Conservation (phyloP, 2,888 invertebrate genomes). For the Syrista parreyssii region DNA sequence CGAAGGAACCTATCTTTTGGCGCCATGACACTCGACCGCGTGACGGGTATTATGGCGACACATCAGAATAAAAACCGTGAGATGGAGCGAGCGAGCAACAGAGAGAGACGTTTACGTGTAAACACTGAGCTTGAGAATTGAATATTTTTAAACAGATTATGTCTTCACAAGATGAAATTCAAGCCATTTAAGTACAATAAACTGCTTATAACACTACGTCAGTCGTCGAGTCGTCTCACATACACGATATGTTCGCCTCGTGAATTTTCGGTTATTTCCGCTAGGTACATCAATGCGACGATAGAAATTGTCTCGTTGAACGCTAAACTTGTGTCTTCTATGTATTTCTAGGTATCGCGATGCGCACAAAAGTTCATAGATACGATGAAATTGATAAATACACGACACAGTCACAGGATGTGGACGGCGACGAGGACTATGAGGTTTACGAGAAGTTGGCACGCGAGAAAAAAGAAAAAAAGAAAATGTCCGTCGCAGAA, state of each 20-base stretch:
- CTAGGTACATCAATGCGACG: neutral
- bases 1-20: constrained; percentile 15
- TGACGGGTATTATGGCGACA: constrained; percentile 6
- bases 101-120: constrained; percentile 47
- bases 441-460: neutral
- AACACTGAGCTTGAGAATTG: constrained; percentile 26
- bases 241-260: neutral
- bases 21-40: constrained; percentile 22
- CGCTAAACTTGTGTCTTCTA: neutral
- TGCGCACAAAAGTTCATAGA: neutral
- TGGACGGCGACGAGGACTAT: neutral
- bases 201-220: neutral
- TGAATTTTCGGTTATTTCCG: neutral
- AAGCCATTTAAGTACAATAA: neutral
- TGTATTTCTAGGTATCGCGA: neutral
- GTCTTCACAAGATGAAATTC: neutral
- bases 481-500: neutral
- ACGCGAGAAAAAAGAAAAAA: neutral
- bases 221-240: neutral
- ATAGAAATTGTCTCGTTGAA: neutral
- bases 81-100: constrained; percentile 4
- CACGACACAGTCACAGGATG: neutral
- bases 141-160: neutral
- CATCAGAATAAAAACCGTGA: neutral
- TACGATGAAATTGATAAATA: neutral